Base-by-base conservation (phyloP, 2,113 vertebrate genomes). In the Pygoscelis antarcticus region DNA sequence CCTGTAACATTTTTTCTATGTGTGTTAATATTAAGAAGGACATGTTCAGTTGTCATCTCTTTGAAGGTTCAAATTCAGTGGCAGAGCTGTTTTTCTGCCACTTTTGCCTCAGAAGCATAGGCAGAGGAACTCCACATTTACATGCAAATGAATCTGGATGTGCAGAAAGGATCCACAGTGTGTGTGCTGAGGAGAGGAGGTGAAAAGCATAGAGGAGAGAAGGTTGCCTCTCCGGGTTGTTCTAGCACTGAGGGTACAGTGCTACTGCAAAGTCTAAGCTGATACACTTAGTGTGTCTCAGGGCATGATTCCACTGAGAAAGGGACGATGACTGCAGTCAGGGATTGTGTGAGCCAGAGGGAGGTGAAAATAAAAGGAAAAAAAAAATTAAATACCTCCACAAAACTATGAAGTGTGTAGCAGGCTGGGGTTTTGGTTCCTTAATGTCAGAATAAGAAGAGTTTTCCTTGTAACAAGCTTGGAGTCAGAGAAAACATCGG, bases 1-100 rank as follows among this genome's bases (percentile, higher is more conserved):
- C 9, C 19, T 40, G 9, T 21, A 72, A 25, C 0, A 0, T 1
- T 40, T 83, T 83, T 69, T 36, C 27, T 30, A 0, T 4, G 1
- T 46, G 27, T 64, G 25, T 78, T 55, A 72, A 27, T 83, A 40
- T 57, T 34, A 70, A 55, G 19, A 38, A 88, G 38, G 18, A 5
- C 0, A 3, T 42, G 40, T 49, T 78, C 6, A 21, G 11, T 11
- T 64, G 22, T 55, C 7, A 6, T 38, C n/a, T 52, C 20, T 75
- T 34, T 47, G 32, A 69, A 80, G 23, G 40, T 69, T 72, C 44
- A 54, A 38, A 62, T 68, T 79, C 21, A 69, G 32, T 4, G 16
- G 25, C n/a, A 82, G 38, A 60, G 30, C n/a, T 80, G 17, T 26
- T 79, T 93, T 92, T 76, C 36, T 55, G 55, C 21, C 25, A 23